Evolutionary conservation across 1,140 invertebrate genomes (phyloP).

Genomic region (Trichomalopsis sarcophagae): DNA sequence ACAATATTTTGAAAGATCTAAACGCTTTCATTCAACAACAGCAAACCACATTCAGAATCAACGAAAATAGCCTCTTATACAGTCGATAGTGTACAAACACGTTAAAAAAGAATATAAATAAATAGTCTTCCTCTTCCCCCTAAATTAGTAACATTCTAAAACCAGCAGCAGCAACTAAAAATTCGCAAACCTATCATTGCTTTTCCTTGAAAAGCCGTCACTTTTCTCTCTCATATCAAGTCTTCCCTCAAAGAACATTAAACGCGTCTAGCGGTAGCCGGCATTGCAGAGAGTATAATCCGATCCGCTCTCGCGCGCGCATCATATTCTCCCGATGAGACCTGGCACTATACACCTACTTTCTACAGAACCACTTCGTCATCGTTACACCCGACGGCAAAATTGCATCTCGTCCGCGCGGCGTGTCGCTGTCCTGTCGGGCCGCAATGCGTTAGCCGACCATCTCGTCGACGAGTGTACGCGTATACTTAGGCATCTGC

Average conservation of each 20-base stretch:
- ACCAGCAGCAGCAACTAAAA: no score
- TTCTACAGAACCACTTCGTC: background rate
- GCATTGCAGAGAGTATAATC: background rate
- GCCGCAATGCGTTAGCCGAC: background rate
- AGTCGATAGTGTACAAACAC: no score
- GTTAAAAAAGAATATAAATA: no score
- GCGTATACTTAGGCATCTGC: no score
- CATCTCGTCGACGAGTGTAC: background rate
- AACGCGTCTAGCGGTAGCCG: no score
- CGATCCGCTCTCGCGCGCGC: background rate
- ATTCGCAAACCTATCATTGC: no score
- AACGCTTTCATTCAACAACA: background rate
- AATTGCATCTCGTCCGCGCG: slow-evolving; percentile 1
- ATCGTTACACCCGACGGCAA: background rate
- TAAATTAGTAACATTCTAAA: no score
- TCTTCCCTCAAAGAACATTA: no score
- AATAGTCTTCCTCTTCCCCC: no score
- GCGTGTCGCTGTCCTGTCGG: background rate
- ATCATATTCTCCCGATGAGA: background rate
- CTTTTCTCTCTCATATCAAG: no score
- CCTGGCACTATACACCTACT: background rate
- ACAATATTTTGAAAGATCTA: background rate
- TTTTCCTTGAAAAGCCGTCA: no score
- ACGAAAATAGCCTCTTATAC: no score
- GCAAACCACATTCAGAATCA: background rate